Evolutionary conservation across 1,140 invertebrate genomes (phyloP).

Genomic region (Notospermus geniculatus): DNA sequence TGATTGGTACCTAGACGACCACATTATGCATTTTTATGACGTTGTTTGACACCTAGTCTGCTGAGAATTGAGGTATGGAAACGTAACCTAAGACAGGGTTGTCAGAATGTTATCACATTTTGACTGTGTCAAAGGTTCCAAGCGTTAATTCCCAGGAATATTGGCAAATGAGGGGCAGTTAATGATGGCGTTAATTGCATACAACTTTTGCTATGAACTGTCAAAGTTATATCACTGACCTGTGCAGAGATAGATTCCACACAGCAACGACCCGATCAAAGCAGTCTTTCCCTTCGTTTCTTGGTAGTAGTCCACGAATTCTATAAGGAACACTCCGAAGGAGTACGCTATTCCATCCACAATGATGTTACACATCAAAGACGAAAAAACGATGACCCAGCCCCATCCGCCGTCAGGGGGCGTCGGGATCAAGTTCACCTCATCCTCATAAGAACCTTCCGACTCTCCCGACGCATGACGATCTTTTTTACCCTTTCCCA

Average conservation of each 20-base stretch:
- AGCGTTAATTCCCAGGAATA: no score
- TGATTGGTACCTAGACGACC: no score
- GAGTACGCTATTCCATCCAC: slow-evolving; percentile 94
- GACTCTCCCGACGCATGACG: slow-evolving; percentile 25
- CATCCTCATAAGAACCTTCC: slow-evolving; percentile 23
- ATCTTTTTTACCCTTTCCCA: no score
- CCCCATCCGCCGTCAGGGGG: slow-evolving; percentile 80
- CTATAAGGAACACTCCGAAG: slow-evolving; percentile 84
- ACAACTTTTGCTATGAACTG: neutral
- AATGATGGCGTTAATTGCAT: no score
- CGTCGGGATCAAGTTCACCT: slow-evolving; percentile 37
- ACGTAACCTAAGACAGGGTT: no score
- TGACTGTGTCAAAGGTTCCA: no score
- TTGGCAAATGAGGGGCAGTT: no score
- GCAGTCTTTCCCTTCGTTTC: slow-evolving; percentile 82
- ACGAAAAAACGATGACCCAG: slow-evolving; percentile 74
- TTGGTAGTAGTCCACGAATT: slow-evolving; percentile 80
- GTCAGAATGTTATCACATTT: no score
- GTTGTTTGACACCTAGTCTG: no score
- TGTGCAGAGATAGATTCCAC: slow-evolving; percentile 47
- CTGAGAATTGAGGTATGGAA: no score
- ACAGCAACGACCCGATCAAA: slow-evolving; percentile 70
- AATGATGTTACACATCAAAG: slow-evolving; percentile 87
- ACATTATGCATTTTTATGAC: no score
- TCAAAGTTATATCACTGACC: slow-evolving; percentile 29